Evolutionary conservation across 2,888 invertebrate species (phyloP).

Genomic region (Biston betularia): DNA sequence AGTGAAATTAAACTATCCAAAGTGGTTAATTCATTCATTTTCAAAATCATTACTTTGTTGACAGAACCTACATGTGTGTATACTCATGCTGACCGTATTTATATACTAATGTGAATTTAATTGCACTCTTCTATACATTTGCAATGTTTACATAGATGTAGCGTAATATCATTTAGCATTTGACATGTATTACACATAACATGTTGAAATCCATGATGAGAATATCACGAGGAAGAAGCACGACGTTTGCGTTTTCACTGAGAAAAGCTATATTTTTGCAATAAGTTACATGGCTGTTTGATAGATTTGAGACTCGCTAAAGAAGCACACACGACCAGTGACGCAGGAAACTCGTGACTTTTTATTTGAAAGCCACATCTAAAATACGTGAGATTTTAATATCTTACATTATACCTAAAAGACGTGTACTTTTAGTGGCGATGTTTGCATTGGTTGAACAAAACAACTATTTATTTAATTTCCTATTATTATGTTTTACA

Average conservation of each 20-base stretch:
- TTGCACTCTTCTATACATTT: slow-evolving; percentile 30
- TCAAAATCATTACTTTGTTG: slow-evolving; percentile 1
- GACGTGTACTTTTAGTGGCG: neutral
- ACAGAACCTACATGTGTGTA: neutral
- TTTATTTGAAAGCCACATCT: neutral
- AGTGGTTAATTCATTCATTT: neutral
- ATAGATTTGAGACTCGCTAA: slow-evolving; percentile 37
- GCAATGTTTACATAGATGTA: slow-evolving; percentile 39
- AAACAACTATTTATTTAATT: too few relatives aligned
- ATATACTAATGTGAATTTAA: slow-evolving; percentile 33
- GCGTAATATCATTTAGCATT: slow-evolving; percentile 39
- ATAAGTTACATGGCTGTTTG: slow-evolving; percentile 16
- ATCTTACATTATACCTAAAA: neutral
- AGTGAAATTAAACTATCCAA: neutral
- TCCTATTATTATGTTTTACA: too few relatives aligned
- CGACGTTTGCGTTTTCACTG: slow-evolving; percentile 73
- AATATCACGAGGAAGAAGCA: slow-evolving; percentile 61
- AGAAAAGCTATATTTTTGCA: slow-evolving; percentile 42
- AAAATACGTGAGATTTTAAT: slow-evolving; percentile 10
- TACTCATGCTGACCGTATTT: neutral
- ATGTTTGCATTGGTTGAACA: too few relatives aligned
- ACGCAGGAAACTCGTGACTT: slow-evolving; percentile 27
- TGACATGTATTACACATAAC: slow-evolving; percentile 31
- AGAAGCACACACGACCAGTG: slow-evolving; percentile 36
- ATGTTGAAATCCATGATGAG: slow-evolving; percentile 49